Base-by-base conservation (phyloP, 2,888 invertebrate species). In the Amorpha juglandis region DNA sequence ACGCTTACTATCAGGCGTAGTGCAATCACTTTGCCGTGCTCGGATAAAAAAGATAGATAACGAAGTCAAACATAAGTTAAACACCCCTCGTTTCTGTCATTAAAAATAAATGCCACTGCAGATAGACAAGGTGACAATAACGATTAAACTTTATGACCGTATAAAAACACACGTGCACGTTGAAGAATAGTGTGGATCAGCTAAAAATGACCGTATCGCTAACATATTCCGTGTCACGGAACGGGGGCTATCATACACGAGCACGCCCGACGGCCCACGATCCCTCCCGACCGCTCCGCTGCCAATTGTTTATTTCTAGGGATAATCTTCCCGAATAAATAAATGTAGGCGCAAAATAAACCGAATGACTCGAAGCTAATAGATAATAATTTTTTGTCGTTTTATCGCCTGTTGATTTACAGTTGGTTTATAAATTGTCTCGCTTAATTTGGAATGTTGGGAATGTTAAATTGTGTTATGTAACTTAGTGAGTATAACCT, bases 181-280 rank as follows among this genome's bases (percentile, higher is more conserved):
- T 42, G 45, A 51, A 52, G 27, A 64, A 53, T 64, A 35, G 47
- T 64, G 51, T 45, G 19, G 35, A 42, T 64, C 62, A 80, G 80
- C 81, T 76, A 79, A 86, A 87, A 84, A 80, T 84, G 81, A 83
- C 74, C 78, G 77, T 78, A 78, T 82, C 76, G 79, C 78, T 90
- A 90, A 90, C 88, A 78, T 89, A 91, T 91, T 89, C 90, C 71
- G 65, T 69, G 81, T 76, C 91, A 91, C 91, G 91, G 78, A 68
- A 76, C 71, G 70, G 27, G 42, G 62, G 80, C 87, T 91, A 91
- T 91, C 91, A 76, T 71, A 69, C 65, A 68, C 69, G 71, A 73
- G 71, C 89, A 89, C 86, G 73, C 65, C 53, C 69, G 51, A 52
- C 67, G 66, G 72, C 68, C 69, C 68, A 70, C 70, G 74, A 51